Evolutionary conservation across 2,113 vertebrate genomes (phyloP), one percentile per base, ranked within the genome.

Genomic region (Prinia subflava): DNA sequence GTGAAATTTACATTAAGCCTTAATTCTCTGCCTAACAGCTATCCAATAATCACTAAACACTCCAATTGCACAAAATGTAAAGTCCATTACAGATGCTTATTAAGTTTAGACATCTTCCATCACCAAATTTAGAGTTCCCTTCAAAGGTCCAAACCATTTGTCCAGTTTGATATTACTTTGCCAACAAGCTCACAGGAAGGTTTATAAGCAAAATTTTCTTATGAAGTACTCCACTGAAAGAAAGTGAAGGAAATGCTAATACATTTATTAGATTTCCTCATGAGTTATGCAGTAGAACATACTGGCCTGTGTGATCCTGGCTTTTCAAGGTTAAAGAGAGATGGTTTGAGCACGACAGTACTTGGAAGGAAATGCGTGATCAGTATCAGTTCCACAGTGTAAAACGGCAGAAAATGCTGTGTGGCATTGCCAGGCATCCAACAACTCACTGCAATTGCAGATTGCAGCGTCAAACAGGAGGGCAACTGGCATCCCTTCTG

Each of bases 271-370:
- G 28, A 52, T 69, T 73, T 80, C 33, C 52, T 19, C 59, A 2
- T 30, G 25, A 25, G 39, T 74, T 91, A 44, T 30, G 44, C 33
- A 91, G 50, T 28, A 57, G 22, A 67, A 83, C 37, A 15, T 37
- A 68, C 20, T 63, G 39, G 23, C 70, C 42, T 82, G 14, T 39
- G n/a, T 39, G 21, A 71, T 68, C n/a, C 31, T 82, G 33, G 79
- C 9, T 93, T 95, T 79, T 90, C 92, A 94, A 94, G 81, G 82
- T 87, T 75, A 94, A 87, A 87, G 49, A 87, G 9, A 82, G 44
- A 35, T 41, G 22, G 53, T 31, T 18, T 49, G 41, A 63, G 9
- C 24, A 60, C 39, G n/a, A n/a, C 46, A 80, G 59, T 44, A 31
- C 71, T 87, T 87, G 90, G 67, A 76, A 93, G 49, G 65, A 75